Evolutionary conservation across 2,888 invertebrate species (phyloP), one percentile per base, ranked within the genome.

Genomic region (Seira ritae): DNA sequence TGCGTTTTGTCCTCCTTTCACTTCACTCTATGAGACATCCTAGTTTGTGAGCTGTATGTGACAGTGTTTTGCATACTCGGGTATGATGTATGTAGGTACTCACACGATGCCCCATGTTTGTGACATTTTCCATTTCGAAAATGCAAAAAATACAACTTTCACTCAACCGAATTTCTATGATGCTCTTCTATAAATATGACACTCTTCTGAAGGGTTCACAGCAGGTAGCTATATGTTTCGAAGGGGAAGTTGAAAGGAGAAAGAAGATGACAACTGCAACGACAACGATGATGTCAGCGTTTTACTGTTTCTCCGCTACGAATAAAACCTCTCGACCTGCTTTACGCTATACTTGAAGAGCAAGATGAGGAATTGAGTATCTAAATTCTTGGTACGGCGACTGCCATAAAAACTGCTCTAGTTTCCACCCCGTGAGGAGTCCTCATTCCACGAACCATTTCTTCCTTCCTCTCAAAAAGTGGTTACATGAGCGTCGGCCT

Each of bases 131-230:
- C 50, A 50, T 50, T 50, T 50, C 17, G 50, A 50, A 42, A 50
- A 50, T 50, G 12, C 50, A 15, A n/a, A n/a, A 50, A 50, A 50
- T 50, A 50, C 8, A 31, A 31, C 31, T 31, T 31, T 31, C 8
- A n/a, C 31, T 2, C 31, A 50, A 50, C 15, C 50, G 3, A 50
- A 8, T n/a, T 12, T 15, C 1, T 50, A 15, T 50, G 50, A 50
- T 8, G 50, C 50, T 50, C 17, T n/a, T 50, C 17, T 3, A 50
- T 75, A 62, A n/a, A 80, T 75, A 67, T 68, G 75, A 75, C 80
- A 81, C 71, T 81, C 75, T 75, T 68, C 12, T 50, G 50, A 81
- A 66, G 50, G 31, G 75, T 75, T 75, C 80, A 81, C 80, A 81
- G 80, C 80, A 65, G 80, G 80, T 22, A 17, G 50, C 17, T 50